Evolutionary conservation across 1,140 invertebrate genomes (phyloP).

Genomic region (Triops cancriformis): DNA sequence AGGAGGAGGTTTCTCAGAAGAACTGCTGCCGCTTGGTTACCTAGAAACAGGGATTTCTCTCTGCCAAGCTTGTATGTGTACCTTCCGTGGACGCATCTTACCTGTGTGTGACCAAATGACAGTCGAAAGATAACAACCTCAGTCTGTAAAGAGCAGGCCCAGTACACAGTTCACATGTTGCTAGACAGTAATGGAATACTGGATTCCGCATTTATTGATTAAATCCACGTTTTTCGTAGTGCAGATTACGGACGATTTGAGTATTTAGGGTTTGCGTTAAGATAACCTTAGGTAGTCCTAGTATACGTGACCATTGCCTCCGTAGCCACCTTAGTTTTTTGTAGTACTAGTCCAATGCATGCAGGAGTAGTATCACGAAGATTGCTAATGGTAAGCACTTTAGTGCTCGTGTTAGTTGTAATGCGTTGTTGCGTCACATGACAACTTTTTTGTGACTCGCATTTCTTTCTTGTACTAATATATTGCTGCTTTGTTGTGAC

Average conservation of each 20-base stretch:
- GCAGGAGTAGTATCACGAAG: conserved; percentile 1
- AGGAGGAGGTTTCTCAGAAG: background rate
- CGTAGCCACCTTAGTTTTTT: background rate
- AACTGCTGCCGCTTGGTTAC: background rate
- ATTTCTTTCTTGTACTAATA: background rate
- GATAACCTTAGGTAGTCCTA: background rate
- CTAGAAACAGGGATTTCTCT: conserved; percentile 1
- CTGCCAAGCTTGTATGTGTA: background rate
- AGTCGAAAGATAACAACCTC: background rate
- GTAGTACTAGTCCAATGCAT: background rate
- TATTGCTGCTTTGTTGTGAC: background rate
- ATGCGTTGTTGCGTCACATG: background rate
- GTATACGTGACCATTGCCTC: background rate
- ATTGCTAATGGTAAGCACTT: conserved; percentile 1
- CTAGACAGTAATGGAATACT: background rate
- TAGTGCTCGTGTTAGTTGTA: background rate
- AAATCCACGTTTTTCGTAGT: background rate
- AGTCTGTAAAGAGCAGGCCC: background rate
- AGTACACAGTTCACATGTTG: background rate
- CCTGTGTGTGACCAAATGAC: background rate
- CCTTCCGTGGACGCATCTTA: background rate
- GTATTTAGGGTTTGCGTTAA: background rate
- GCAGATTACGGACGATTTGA: background rate
- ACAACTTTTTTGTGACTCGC: background rate
- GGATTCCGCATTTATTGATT: background rate